These are phyloP conservation scores for Pentalonia nigronervosa DNA, from an alignment of 1,140 invertebrate species.

Conservation along the genomic window DNA sequence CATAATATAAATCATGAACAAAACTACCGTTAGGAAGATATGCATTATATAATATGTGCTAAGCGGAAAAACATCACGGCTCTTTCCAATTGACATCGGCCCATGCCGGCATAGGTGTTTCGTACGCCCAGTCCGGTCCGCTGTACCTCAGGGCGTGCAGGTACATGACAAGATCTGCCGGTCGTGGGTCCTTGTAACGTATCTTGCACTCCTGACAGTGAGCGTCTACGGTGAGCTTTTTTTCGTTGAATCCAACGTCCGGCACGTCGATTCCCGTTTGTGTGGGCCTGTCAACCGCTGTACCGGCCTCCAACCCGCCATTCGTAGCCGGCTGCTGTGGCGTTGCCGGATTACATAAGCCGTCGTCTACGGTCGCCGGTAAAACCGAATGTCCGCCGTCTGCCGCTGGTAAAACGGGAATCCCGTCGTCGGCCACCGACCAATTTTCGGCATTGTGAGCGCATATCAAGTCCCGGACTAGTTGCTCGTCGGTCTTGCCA, in stretches of 20 bases:
- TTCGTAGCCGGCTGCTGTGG: too few species aligned
- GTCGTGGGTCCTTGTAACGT: conserved; percentile 87
- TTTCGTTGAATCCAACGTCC: conserved; percentile 72
- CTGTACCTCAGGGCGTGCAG: conserved; percentile 79
- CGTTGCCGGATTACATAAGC: background rate
- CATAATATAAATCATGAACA: background rate
- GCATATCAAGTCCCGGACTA: conserved; percentile 85
- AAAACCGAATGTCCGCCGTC: background rate
- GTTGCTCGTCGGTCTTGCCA: conserved; percentile 84
- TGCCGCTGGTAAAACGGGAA: conserved; percentile 41
- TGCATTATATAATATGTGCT: background rate
- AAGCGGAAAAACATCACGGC: conserved; percentile 21
- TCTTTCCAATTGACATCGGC: conserved; percentile 82
- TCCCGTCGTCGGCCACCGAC: conserved; percentile 86
- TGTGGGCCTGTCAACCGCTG: conserved; percentile 72
- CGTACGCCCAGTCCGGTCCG: conserved; percentile 87
- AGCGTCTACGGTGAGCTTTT: conserved; percentile 80
- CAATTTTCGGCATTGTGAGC: conserved; percentile 94
- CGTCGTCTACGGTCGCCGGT: too few species aligned
- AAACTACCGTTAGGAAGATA: background rate
- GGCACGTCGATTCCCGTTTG: conserved; percentile 81
- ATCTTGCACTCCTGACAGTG: conserved; percentile 93
- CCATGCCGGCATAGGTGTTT: conserved; percentile 88
- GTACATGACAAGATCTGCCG: conserved; percentile 92
- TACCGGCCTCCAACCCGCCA: background rate